Conservation (phyloP, 2,888 invertebrate species). For the Stenurella melanura region DNA sequence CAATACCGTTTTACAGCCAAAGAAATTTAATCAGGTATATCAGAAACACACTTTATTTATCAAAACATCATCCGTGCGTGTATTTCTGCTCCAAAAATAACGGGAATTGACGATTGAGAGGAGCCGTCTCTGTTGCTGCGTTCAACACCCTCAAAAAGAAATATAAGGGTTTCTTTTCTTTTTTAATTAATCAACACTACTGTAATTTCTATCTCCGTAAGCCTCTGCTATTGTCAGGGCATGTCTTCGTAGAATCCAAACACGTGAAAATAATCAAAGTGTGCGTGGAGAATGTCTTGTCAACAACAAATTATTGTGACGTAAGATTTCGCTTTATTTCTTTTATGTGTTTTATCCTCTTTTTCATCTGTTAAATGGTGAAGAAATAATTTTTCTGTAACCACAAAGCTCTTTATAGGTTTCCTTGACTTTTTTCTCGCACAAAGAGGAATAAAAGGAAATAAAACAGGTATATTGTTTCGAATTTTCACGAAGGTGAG, state of each 20-base stretch:
- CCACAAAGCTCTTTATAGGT: conserved; percentile 1
- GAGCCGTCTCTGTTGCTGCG: background rate
- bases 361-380: conserved; percentile 22
- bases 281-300: background rate
- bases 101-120: background rate
- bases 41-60: no score
- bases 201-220: conserved; percentile 10
- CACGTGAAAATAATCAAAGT: conserved; percentile 29
- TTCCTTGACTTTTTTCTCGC: background rate
- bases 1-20: no score
- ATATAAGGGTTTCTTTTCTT: background rate
- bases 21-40: no score
- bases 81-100: no score
- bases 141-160: background rate
- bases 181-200: conserved; percentile 27
- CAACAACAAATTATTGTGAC: conserved; percentile 27
- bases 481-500: background rate
- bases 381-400: conserved; percentile 14
- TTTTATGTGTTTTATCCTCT: background rate
- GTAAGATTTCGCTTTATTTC: background rate
- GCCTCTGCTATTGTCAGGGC: conserved; percentile 13
- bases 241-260: background rate
- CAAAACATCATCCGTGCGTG: no score
- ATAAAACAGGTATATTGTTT: background rate
- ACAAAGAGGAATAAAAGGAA: background rate